phyloP scores from a whole-genome alignment of 2,113 vertebrate genomes.

The Gallinago undulata region DNA sequence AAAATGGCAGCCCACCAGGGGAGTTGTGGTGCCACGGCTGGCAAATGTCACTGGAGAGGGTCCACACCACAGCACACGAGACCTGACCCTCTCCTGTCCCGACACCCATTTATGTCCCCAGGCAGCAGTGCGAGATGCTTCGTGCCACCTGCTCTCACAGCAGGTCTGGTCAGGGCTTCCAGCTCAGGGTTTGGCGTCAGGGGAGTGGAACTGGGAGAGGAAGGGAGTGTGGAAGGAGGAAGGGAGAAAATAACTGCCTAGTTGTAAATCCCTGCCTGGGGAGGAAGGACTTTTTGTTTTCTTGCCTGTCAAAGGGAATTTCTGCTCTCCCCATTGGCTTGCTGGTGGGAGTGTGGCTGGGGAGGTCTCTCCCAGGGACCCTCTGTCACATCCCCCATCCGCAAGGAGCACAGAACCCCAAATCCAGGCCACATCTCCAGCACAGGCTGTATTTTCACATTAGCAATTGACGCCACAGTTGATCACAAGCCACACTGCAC shows the following conservation, averaged over 20 bases:
- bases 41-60: not conserved
- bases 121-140: not conserved
- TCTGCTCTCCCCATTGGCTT: not conserved
- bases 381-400: not conserved
- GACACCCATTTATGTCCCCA: not conserved
- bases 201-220: not conserved
- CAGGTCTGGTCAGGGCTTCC: not conserved
- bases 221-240: not conserved
- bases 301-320: not conserved
- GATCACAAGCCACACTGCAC: not conserved
- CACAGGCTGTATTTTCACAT: not conserved
- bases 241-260: not conserved
- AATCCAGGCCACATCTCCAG: not conserved
- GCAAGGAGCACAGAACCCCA: not conserved
- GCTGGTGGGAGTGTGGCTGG: not conserved
- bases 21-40: not conserved
- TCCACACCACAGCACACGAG: not conserved
- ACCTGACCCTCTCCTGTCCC: not conserved
- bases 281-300: not conserved
- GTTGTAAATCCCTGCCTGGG: not conserved
- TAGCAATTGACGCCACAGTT: not conserved
- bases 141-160: rapidly evolving
- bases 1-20: not conserved
- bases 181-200: not conserved
- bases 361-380: not conserved